These are phyloP conservation scores for Pseudachorutes palmiensis DNA, from an alignment of 1,140 invertebrate species.

Conservation along the genomic window DNA sequence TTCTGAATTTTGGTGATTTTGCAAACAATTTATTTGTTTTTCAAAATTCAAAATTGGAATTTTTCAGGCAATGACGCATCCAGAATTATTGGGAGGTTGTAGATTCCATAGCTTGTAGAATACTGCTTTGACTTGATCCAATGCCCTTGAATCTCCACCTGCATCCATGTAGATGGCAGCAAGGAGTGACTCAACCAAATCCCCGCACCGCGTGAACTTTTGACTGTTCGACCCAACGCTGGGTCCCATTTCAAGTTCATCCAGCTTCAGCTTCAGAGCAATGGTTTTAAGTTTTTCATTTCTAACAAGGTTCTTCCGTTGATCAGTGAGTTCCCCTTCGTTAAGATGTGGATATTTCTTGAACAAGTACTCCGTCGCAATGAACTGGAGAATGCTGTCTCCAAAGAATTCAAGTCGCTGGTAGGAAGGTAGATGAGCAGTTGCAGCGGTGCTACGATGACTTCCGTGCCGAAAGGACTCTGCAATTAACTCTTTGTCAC, in stretches of 20 bases:
- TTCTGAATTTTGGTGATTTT: too few relatives aligned
- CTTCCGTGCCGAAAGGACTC: background rate
- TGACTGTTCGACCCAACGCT: background rate
- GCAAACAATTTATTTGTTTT: too few relatives aligned
- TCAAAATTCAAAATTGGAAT: background rate
- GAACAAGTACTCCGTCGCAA: slow-evolving; percentile 17
- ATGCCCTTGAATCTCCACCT: background rate
- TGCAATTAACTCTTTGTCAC: background rate
- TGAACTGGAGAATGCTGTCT: slow-evolving; percentile 16
- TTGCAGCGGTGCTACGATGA: background rate
- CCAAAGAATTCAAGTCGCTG: slow-evolving; percentile 20
- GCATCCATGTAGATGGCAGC: slow-evolving; percentile 14
- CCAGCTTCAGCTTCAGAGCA: background rate
- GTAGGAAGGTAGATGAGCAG: background rate
- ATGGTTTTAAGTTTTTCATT: background rate
- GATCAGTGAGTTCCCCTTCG: background rate
- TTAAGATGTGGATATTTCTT: background rate
- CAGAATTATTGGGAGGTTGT: background rate
- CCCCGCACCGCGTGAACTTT: background rate
- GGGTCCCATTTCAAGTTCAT: background rate
- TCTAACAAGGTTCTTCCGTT: background rate
- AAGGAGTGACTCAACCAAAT: slow-evolving; percentile 15
- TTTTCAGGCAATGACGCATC: background rate
- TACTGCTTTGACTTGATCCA: background rate
- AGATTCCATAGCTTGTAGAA: slow-evolving; percentile 13